phyloP scores from a whole-genome alignment of 2,888 invertebrate genomes.

The Steinernema hermaphroditum region DNA sequence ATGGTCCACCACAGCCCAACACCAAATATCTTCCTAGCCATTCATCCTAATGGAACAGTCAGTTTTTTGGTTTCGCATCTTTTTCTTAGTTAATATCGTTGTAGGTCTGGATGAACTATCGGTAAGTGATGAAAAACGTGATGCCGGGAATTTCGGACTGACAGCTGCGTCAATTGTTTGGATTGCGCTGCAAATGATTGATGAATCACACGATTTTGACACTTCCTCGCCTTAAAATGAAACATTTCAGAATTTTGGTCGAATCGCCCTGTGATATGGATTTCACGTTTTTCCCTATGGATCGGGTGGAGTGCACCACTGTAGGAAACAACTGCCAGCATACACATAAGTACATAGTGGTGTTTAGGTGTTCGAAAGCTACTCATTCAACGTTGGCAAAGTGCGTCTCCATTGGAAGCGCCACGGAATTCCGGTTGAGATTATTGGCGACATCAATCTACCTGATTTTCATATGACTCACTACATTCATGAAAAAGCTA shows the following conservation, averaged over 20 bases:
- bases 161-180: conserved; percentile 31
- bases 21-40: conserved; percentile 65
- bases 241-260: conserved; percentile 50
- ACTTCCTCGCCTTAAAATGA: conserved; percentile 1
- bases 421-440: conserved; percentile 55
- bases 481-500: conserved; percentile 55
- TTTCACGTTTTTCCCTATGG: conserved; percentile 60
- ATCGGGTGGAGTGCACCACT: conserved; percentile 62
- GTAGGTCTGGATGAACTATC: conserved; percentile 60
- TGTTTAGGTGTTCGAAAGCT: conserved; percentile 60
- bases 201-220: conserved; percentile 6
- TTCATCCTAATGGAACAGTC: conserved; percentile 64
- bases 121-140: conserved; percentile 36
- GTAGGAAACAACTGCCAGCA: conserved; percentile 1
- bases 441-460: conserved; percentile 59
- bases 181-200: conserved; percentile 23
- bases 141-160: background rate
- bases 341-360: background rate
- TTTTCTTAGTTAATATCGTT: conserved; percentile 30
- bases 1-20: conserved; percentile 63
- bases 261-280: conserved; percentile 66
- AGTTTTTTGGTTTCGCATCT: too few species aligned
- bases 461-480: conserved; percentile 43
- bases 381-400: conserved; percentile 66
- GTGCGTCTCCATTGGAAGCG: conserved; percentile 64